A percentile compares a stretch with the other conserved stretches of the same genome.
Evolutionary conservation across 2,888 invertebrate species (phyloP).

Genomic region (Diadromus collaris): DNA sequence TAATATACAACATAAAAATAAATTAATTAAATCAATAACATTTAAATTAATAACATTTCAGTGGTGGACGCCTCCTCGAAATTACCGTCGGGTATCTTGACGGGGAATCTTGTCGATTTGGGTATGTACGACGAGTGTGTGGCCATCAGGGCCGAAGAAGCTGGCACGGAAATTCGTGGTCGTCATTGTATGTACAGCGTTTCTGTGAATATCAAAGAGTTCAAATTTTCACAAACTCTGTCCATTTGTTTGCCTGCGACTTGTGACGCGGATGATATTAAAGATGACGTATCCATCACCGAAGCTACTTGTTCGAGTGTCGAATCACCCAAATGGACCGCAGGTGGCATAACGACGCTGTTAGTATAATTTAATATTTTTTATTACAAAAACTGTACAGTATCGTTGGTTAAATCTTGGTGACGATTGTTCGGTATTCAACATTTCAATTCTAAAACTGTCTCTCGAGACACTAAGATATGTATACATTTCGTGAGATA

Average conservation of each 20-base stretch:
- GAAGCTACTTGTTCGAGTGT: constrained; percentile 53
- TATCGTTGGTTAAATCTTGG: not conserved
- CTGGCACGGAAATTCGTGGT: constrained; percentile 75
- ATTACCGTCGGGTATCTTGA: constrained; percentile 79
- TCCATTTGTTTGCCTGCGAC: constrained; percentile 80
- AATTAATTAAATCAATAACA: not conserved
- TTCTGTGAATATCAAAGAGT: constrained; percentile 64
- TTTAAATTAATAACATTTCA: constrained; percentile 64
- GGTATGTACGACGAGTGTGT: constrained; percentile 81
- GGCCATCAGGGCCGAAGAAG: constrained; percentile 60
- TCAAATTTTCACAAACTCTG: constrained; percentile 72
- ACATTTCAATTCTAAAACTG: not conserved
- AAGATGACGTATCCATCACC: not conserved
- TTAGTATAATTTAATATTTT: constrained; percentile 48
- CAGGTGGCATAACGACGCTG: constrained; percentile 59
- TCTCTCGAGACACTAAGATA: not conserved
- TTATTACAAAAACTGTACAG: not conserved
- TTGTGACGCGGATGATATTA: constrained; percentile 76
- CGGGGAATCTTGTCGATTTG: constrained; percentile 79
- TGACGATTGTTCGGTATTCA: not conserved
- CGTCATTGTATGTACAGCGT: constrained; percentile 77
- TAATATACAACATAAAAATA: not conserved
- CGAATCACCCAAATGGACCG: constrained; percentile 59
- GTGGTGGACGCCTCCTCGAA: constrained; percentile 81
- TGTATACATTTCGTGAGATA: too few relatives aligned